A percentile compares a stretch with the other conserved stretches of the same genome.
Evolutionary conservation across 2,113 vertebrate species (phyloP).

Genomic region (Rhadina sibilatrix): DNA sequence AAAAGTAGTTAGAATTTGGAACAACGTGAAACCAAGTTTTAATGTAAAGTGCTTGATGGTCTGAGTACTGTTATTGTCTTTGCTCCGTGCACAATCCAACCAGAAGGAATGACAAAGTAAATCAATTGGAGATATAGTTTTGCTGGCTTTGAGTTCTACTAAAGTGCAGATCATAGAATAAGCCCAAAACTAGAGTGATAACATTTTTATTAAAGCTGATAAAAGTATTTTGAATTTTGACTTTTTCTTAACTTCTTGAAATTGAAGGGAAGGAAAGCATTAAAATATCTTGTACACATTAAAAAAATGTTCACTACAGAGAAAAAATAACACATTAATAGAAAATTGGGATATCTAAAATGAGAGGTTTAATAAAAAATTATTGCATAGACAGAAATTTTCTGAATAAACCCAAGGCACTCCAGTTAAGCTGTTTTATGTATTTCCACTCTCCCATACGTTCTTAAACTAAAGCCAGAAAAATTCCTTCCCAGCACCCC

Average conservation of each 20-base stretch:
- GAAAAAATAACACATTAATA: background rate
- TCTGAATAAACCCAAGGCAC: background rate
- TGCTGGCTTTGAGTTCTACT: background rate
- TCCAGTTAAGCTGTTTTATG: background rate
- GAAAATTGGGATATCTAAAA: background rate
- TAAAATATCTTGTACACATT: background rate
- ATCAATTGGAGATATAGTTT: background rate
- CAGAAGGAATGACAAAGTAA: background rate
- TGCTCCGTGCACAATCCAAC: accelerated
- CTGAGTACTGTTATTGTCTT: background rate
- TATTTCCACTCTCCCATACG: background rate
- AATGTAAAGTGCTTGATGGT: background rate
- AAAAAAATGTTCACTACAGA: background rate
- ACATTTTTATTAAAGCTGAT: background rate
- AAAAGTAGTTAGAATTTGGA: background rate
- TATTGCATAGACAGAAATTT: background rate
- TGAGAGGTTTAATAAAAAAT: background rate
- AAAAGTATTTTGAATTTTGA: background rate
- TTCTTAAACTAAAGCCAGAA: background rate
- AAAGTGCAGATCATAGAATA: background rate
- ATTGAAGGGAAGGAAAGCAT: background rate
- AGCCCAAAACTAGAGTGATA: background rate
- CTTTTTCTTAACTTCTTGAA: background rate
- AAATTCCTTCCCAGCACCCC: background rate
- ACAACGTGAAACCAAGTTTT: accelerated